Evolutionary conservation across 2,797 vertebrate genomes (phyloP).

Genomic region (Meriones psammophilus): DNA sequence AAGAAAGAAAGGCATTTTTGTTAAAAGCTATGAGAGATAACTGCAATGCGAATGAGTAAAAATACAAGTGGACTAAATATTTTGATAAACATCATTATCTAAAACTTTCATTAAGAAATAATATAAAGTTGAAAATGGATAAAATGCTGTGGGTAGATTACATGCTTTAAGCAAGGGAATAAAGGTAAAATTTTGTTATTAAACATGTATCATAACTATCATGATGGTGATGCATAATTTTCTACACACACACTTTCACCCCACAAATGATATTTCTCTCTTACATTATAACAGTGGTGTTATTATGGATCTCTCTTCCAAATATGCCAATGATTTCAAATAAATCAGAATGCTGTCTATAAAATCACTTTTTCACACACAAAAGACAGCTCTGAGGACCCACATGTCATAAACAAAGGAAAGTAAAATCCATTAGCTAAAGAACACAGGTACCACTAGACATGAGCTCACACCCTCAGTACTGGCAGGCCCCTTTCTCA

Average conservation of each 20-base stretch:
- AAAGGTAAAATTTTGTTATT: background rate
- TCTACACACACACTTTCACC: background rate
- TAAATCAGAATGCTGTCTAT: background rate
- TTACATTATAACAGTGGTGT: background rate
- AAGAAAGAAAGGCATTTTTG: background rate
- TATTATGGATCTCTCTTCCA: background rate
- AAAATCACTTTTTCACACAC: background rate
- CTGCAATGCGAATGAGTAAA: background rate
- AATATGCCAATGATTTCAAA: background rate
- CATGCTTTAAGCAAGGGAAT: background rate
- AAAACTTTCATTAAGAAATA: constrained; percentile 1
- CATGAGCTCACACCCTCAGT: background rate
- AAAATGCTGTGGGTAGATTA: background rate
- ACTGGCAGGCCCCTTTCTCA: background rate
- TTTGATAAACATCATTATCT: background rate
- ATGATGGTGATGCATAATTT: background rate
- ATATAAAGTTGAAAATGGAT: constrained; percentile 6
- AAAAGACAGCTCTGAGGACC: background rate
- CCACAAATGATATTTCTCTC: background rate
- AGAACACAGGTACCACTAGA: background rate
- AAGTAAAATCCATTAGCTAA: background rate
- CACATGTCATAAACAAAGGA: background rate
- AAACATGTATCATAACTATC: background rate
- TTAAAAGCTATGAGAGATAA: background rate
- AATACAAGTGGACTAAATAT: background rate